Conservation (phyloP, 2,113 vertebrate genomes). For the Muscicapa adusta region DNA sequence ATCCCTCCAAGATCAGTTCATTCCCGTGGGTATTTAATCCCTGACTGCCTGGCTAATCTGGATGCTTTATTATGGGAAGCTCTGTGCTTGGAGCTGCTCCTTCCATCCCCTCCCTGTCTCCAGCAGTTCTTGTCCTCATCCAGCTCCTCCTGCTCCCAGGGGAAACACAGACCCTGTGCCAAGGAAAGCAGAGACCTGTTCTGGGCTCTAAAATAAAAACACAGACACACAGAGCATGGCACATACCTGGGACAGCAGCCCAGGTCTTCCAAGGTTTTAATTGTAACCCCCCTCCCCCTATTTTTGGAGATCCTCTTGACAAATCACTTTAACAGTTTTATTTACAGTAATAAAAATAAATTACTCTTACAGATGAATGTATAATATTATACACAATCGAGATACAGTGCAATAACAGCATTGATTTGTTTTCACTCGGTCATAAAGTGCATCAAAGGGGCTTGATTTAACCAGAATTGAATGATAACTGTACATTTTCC, state of each 20-base stretch:
- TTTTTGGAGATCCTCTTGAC: constrained; percentile 48
- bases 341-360: constrained; percentile 84
- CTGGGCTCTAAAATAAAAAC: neutral
- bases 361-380: constrained; percentile 75
- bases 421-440: constrained; percentile 50
- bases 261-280: constrained; percentile 38
- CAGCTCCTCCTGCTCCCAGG: neutral
- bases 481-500: neutral
- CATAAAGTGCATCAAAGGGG: constrained; percentile 68
- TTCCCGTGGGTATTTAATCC: neutral
- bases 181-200: neutral
- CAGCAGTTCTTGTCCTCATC: neutral
- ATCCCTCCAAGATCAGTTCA: neutral
- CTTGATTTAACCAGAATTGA: neutral
- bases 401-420: constrained; percentile 67
- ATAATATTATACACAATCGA: constrained; percentile 72
- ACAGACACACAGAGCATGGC: neutral
- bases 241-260: constrained; percentile 48
- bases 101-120: neutral
- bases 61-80: neutral
- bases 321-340: constrained; percentile 63
- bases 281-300: neutral
- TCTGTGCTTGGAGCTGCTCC: neutral
- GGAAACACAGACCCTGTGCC: fast-evolving
- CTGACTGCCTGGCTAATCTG: neutral